A percentile compares a stretch with the other conserved stretches of the same genome.
phyloP scores from a whole-genome alignment of 2,113 vertebrate species.

The Alexandromys fortis region DNA sequence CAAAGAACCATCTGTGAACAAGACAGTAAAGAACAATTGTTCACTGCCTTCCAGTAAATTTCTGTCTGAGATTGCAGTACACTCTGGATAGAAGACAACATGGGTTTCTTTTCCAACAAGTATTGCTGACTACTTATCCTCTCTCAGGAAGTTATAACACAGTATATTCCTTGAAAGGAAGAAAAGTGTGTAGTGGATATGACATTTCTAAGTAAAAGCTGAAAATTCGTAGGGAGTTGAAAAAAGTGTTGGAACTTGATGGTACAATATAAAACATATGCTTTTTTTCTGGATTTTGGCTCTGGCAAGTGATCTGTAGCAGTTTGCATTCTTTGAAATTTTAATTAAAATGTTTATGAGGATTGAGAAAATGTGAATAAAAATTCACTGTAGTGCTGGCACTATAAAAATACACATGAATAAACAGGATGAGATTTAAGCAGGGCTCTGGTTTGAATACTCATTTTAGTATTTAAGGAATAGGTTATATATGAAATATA shows the following conservation, averaged over 20 bases:
- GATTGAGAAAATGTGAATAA: conserved; percentile 22
- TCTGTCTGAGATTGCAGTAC: background rate
- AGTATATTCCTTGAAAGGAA: conserved; percentile 13
- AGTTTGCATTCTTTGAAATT: conserved; percentile 47
- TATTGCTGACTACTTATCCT: background rate
- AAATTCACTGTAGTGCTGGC: background rate
- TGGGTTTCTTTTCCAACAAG: conserved; percentile 46
- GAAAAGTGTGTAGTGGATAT: conserved; percentile 20
- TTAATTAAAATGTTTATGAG: conserved; percentile 41
- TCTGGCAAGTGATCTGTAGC: conserved; percentile 16
- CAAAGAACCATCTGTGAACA: background rate
- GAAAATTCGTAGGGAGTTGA: conserved; percentile 10
- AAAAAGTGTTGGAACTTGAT: background rate
- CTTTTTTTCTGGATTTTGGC: background rate
- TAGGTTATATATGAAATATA: background rate
- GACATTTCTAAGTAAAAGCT: conserved; percentile 57
- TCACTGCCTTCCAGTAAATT: background rate
- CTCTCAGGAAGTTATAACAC: conserved; percentile 6
- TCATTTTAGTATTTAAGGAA: background rate
- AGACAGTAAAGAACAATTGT: background rate
- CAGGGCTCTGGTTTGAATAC: background rate
- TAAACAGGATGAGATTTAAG: background rate
- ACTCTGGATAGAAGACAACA: background rate
- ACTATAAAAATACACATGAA: background rate
- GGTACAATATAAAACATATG: background rate